Base-by-base conservation (phyloP, 2,888 invertebrate genomes). In the Melieria picta region DNA sequence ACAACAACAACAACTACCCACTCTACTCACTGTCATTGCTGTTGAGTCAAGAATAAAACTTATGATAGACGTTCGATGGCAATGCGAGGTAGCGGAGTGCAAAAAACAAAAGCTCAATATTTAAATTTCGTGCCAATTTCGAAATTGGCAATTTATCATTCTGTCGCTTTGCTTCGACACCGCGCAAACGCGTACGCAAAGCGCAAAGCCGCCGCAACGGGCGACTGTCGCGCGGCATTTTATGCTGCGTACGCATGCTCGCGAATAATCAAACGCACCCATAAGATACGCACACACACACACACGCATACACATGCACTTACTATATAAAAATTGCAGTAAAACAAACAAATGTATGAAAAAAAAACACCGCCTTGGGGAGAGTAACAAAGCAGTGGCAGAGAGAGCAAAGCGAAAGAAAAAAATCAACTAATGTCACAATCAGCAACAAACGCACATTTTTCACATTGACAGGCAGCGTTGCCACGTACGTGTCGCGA, bases 391-490 rank as follows among this genome's bases (percentile, higher is more conserved):
- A 16, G 16, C 16, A 16, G 16, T 16, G 16, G 16, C 16, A 16
- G 16, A 16, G 16, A 16, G 16, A 16, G 16, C 16, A 16, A 16
- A 16, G 16, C 16, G 16, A 16, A 16, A 16, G 16, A 16, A 16
- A 16, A 16, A 16, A 16, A 16, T 16, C 16, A 43, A 81, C 81
- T 80, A 81, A 78, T 82, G 83, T 83, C 82, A 82, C 82, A 81
- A 80, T 80, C 82, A 71, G 74, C 77, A 74, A 77, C 72, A 74
- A 72, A 63, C 69, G 75, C 75, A 78, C 82, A 82, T 82, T 82
- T 83, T 79, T 82, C 83, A 82, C 79, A 78, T 78, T 81, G 82
- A 82, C 82, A 83, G 81, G 77, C 16, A 16, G 16, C 16, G 4
- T 42, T 7, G 16, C 56, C 57, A 64, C 9, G 16, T 60, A 71